Conservation (phyloP, 2,888 invertebrate genomes). For the Odontocolon sp. region DNA sequence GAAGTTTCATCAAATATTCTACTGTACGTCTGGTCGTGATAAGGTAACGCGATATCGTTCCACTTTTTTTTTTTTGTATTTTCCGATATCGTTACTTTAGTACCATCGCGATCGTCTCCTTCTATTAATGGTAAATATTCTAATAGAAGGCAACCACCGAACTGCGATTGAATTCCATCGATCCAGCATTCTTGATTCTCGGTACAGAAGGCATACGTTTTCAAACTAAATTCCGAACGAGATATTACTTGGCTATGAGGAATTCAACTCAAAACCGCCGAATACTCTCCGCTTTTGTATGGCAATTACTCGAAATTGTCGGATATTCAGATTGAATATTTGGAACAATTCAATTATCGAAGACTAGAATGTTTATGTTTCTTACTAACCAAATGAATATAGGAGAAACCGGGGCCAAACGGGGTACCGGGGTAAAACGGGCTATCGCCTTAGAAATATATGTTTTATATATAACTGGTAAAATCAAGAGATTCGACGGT, state of each 20-base stretch:
- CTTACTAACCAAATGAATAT: too few species aligned
- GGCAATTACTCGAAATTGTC: slow-evolving; percentile 15
- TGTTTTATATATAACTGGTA: too few species aligned
- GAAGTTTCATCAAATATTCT: slow-evolving; percentile 24
- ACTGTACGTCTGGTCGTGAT: neutral
- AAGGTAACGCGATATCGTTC: slow-evolving; percentile 12
- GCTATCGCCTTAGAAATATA: too few species aligned
- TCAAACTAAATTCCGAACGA: slow-evolving; percentile 30
- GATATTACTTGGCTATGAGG: slow-evolving; percentile 9
- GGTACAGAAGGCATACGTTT: slow-evolving; percentile 30
- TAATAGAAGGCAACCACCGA: neutral
- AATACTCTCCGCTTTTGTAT: neutral
- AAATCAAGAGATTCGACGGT: too few species aligned
- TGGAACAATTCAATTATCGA: neutral
- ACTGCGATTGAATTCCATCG: slow-evolving; percentile 28
- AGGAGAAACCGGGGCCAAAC: too few species aligned
- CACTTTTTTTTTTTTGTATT: neutral
- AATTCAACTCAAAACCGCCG: slow-evolving; percentile 23
- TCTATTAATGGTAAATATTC: neutral
- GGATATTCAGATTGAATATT: slow-evolving; percentile 10
- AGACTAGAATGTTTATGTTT: too few species aligned
- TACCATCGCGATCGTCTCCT: neutral
- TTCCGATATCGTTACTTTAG: neutral
- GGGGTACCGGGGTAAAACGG: too few species aligned
- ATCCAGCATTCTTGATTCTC: slow-evolving; percentile 14